Base-by-base conservation (phyloP, 1,140 invertebrate species). In the Ceratosolen solmsi region DNA sequence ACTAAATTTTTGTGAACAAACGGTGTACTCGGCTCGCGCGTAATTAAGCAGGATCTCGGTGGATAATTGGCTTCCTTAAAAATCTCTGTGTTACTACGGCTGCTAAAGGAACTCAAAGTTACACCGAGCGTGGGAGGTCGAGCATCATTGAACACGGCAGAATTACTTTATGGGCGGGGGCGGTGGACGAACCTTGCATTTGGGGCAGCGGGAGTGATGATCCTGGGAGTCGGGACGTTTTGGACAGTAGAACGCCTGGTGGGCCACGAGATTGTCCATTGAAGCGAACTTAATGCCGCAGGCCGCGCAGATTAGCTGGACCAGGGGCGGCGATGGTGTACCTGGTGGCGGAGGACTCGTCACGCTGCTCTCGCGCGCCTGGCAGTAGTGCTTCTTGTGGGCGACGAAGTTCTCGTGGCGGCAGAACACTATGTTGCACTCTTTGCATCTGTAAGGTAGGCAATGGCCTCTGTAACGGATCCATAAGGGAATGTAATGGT, bases 341-440 rank as follows among this genome's bases (percentile, higher is more conserved):
- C 88, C 93, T 74, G 92, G 83, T 22, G 89, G 92, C n/a, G 91
- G 92, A 76, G 92, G 91, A 88, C 88, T 93, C 75, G 92, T 88
- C 84, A 93, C 89, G 84, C 90, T 90, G 82, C 90, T 93, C 76
- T 92, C 90, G 72, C 96, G 92, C 0, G 96, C 95, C 15, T 97
- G 97, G 90, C 98, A 99, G 88, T 99, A 99, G 86, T 98, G 96
- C 85, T 96, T 95, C 89, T 98, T 99, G 88, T 99, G 98, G 1
- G 97, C 95, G 25, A 98, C 91, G 86, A 97, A 99, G 87, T 98
- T 99, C 88, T 99, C 98, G 86, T 97, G 96, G 85, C 97, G 97
- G 90, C 97, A 99, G 87, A 99, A 99, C 0, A 98, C 97, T 78
- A 99, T 99, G 88, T 98, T 98, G 92, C 98, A 99, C 86, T 99